phyloP scores from a whole-genome alignment of 1,140 invertebrate species.

The Eubasilissa regina region DNA sequence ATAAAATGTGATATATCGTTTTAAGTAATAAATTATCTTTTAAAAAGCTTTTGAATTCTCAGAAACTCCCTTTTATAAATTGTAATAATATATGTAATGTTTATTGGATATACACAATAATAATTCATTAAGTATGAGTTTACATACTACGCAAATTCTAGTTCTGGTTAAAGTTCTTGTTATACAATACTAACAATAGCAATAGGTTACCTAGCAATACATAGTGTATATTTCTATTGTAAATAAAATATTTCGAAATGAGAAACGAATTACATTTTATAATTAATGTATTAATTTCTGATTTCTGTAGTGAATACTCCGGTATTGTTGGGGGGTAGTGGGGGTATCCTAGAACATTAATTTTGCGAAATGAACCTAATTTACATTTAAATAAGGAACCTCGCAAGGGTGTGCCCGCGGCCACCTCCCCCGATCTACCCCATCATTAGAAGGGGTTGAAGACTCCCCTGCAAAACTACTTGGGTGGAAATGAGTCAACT shows the following conservation, averaged over 20 bases:
- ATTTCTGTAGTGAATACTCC: constrained; percentile 23
- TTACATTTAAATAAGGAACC: constrained; percentile 89
- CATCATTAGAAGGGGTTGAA: constrained; percentile 34
- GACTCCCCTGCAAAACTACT: constrained; percentile 10
- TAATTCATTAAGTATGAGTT: no score
- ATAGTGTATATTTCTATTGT: not conserved
- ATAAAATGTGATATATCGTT: no score
- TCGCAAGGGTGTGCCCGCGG: constrained; percentile 66
- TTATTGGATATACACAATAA: no score
- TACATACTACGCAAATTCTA: no score
- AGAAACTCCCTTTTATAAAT: no score
- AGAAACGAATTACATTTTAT: not conserved
- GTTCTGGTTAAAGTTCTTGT: no score
- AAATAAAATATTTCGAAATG: not conserved
- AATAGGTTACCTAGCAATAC: not conserved
- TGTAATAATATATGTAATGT: no score
- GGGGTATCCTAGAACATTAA: constrained; percentile 80
- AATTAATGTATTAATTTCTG: no score
- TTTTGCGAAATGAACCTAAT: constrained; percentile 90
- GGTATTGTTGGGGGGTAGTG: constrained; percentile 18
- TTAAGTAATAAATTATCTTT: no score
- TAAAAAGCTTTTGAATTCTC: no score
- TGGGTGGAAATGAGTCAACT: not conserved
- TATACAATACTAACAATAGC: no score
- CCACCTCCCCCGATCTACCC: constrained; percentile 56